These are phyloP conservation scores for Cherax destructor DNA, from an alignment of 1,140 invertebrate genomes.

Conservation along the genomic window DNA sequence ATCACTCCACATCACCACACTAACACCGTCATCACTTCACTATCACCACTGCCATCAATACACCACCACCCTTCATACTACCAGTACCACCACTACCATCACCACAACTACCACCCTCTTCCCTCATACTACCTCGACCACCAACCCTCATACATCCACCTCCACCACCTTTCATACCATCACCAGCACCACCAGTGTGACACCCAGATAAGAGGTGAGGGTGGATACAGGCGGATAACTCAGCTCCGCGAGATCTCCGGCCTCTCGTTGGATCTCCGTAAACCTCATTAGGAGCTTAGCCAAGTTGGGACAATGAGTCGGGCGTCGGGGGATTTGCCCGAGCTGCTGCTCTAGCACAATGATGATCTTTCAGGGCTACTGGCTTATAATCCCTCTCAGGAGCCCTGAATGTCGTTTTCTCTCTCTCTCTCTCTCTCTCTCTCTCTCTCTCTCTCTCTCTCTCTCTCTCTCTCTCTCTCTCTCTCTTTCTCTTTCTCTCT, in stretches of 20 bases:
- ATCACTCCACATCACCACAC: background rate
- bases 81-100: too few relatives aligned
- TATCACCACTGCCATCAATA: background rate
- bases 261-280: background rate
- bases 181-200: background rate
- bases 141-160: too few relatives aligned
- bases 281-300: background rate
- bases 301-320: background rate
- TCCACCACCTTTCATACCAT: background rate
- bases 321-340: background rate
- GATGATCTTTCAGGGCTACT: background rate
- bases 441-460: background rate
- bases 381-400: background rate
- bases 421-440: conserved; percentile 1
- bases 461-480: too few relatives aligned
- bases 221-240: background rate
- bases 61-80: too few relatives aligned
- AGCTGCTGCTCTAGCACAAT: background rate
- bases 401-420: background rate
- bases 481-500: background rate
- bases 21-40: background rate
- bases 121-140: too few relatives aligned
- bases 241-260: background rate
- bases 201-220: background rate
- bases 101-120: too few relatives aligned